Conservation (phyloP, 2,888 invertebrate species). For the Drosophila silvestris region DNA sequence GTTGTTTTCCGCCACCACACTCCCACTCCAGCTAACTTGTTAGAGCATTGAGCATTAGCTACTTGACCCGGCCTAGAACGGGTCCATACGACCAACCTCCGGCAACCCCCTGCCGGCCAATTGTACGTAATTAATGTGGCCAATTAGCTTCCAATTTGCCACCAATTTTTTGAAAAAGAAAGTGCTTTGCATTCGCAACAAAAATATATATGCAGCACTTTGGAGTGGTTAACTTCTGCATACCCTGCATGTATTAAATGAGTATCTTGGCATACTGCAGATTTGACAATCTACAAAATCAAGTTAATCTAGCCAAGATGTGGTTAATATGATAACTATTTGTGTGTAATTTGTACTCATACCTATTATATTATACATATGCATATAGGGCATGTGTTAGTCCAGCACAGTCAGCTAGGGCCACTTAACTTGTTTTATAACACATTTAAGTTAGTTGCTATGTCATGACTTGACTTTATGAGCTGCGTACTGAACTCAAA, state of each 20-base stretch:
- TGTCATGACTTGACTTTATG: neutral
- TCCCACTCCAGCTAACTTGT: constrained; percentile 60
- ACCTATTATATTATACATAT: no score
- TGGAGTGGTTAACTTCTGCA: neutral
- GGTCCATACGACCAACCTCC: neutral
- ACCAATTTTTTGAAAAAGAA: constrained; percentile 23
- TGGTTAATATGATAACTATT: neutral
- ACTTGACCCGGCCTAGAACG: constrained; percentile 42
- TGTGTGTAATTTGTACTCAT: neutral
- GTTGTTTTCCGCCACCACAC: constrained; percentile 7
- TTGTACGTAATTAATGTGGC: constrained; percentile 71
- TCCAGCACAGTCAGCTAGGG: neutral
- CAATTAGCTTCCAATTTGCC: constrained; percentile 65
- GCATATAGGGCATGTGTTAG: neutral
- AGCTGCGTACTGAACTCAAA: constrained; percentile 3
- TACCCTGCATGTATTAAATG: neutral
- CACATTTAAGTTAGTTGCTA: constrained; percentile 7
- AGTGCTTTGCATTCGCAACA: constrained; percentile 9
- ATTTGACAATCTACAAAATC: neutral
- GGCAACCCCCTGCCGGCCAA: constrained; percentile 18
- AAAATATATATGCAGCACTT: neutral
- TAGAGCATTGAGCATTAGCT: constrained; percentile 59
- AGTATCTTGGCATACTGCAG: neutral
- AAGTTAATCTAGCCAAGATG: neutral
- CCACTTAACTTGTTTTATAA: neutral